Conservation (phyloP, 2,888 invertebrate species). For the Macrophya annulata region DNA sequence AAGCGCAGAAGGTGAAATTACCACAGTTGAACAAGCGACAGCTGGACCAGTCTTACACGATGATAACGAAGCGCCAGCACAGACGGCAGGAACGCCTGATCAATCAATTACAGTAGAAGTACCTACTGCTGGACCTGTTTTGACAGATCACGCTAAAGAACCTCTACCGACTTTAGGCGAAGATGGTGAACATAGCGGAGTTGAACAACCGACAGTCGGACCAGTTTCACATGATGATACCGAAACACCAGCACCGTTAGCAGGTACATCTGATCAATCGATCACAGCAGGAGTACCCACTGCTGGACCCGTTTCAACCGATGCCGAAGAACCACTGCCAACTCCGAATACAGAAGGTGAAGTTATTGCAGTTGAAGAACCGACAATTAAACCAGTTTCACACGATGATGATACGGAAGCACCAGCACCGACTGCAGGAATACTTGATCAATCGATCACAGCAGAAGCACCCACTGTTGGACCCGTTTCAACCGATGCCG, state of each 20-base stretch:
- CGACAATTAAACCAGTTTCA: background rate
- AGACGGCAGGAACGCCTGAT: background rate
- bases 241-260: background rate
- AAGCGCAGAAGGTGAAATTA: background rate
- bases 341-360: slow-evolving; percentile 12
- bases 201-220: slow-evolving; percentile 24
- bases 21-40: background rate
- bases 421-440: slow-evolving; percentile 5
- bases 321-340: slow-evolving; percentile 11
- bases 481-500: slow-evolving; percentile 32
- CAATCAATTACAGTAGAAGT: slow-evolving; percentile 50
- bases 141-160: slow-evolving; percentile 24
- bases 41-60: background rate
- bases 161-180: slow-evolving; percentile 38
- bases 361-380: background rate
- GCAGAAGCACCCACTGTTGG: slow-evolving; percentile 54
- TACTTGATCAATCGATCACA: slow-evolving; percentile 36
- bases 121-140: slow-evolving; percentile 26
- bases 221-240: background rate
- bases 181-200: background rate
- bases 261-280: background rate
- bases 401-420: slow-evolving; percentile 7
- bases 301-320: slow-evolving; percentile 50
- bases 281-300: slow-evolving; percentile 33
- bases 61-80: background rate